phyloP scores from a whole-genome alignment of 2,888 invertebrate species.

The Nomada hirtipes region DNA sequence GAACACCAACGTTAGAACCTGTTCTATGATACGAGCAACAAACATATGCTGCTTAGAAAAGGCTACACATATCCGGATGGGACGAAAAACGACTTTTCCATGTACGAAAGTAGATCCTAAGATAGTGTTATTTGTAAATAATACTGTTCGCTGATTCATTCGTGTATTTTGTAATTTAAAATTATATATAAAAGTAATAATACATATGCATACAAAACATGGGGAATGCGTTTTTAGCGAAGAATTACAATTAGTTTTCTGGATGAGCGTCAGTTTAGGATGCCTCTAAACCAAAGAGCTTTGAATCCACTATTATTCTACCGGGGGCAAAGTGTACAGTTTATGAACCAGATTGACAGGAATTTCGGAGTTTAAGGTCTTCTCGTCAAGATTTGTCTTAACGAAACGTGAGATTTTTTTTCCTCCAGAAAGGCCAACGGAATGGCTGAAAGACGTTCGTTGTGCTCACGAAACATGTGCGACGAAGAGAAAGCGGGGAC shows the following conservation, averaged over 20 bases:
- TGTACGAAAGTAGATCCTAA: no score
- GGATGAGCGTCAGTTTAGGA: no score
- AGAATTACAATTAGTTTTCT: no score
- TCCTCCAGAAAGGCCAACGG: slow-evolving; percentile 47
- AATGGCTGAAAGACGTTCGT: slow-evolving; percentile 68
- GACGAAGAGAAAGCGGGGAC: slow-evolving; percentile 67
- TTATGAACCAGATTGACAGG: neutral
- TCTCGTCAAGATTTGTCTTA: slow-evolving; percentile 4
- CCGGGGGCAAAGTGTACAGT: neutral
- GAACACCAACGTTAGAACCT: slow-evolving; percentile 29
- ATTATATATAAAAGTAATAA: no score
- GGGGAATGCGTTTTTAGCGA: no score
- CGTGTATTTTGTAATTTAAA: no score
- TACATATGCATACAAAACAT: no score
- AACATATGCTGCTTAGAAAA: neutral
- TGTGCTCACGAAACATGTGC: slow-evolving; percentile 70
- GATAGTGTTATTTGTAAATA: neutral
- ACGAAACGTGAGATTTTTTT: slow-evolving; percentile 54
- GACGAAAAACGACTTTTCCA: neutral
- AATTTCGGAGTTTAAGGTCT: neutral
- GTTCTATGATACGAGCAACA: slow-evolving; percentile 36
- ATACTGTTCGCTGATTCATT: neutral
- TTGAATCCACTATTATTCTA: neutral
- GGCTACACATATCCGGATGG: neutral
- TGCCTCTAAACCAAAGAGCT: neutral